Evolutionary conservation across 2,113 vertebrate species (phyloP).

Genomic region (Pavo muticus): DNA sequence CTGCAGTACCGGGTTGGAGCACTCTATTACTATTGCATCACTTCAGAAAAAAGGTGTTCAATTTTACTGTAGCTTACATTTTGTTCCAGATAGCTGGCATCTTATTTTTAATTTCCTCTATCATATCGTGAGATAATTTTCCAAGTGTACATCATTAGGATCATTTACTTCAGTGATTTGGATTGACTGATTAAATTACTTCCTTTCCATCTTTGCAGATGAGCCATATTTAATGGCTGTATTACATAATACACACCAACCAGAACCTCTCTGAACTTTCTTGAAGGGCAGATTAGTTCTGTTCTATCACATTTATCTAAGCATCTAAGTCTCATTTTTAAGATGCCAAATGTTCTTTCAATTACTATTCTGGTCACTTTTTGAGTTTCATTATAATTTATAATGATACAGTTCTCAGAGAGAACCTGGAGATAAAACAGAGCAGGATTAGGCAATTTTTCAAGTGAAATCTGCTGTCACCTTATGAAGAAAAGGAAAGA

Average conservation of each 20-base stretch:
- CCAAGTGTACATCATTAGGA: neutral
- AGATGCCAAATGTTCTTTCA: slow-evolving; percentile 30
- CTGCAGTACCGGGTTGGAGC: neutral
- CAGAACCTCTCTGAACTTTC: neutral
- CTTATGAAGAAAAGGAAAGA: neutral
- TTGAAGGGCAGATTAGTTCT: slow-evolving; percentile 15
- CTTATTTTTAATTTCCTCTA: slow-evolving; percentile 14
- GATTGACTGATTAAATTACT: neutral
- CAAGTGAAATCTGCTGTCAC: slow-evolving; percentile 51
- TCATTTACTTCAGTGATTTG: slow-evolving; percentile 39
- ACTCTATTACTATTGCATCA: neutral
- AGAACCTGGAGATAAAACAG: slow-evolving; percentile 58
- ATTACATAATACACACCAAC: neutral
- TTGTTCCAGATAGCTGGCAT: neutral
- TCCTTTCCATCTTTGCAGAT: neutral
- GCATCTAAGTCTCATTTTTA: slow-evolving; percentile 23
- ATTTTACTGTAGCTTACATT: neutral
- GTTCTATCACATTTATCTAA: neutral
- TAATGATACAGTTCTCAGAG: slow-evolving; percentile 70
- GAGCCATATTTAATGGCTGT: neutral
- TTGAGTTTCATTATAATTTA: slow-evolving; percentile 68
- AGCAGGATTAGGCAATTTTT: slow-evolving; percentile 69
- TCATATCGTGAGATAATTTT: slow-evolving; percentile 10
- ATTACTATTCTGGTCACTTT: slow-evolving; percentile 71
- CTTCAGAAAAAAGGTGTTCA: neutral